These are phyloP conservation scores for Latrodectus elegans DNA, from an alignment of 2,888 invertebrate species.

Conservation along the genomic window DNA sequence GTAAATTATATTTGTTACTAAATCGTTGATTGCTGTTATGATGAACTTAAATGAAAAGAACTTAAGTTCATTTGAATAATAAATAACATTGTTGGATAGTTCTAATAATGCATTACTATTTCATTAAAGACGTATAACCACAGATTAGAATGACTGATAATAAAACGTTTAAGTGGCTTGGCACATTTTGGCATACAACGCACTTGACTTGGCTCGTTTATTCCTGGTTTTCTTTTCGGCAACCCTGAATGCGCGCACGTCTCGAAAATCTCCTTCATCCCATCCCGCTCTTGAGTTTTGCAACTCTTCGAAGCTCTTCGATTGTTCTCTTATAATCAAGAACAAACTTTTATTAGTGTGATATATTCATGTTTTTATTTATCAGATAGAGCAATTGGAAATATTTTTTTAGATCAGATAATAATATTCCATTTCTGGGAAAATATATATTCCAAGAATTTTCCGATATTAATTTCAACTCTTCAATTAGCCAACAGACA, in stretches of 20 bases:
- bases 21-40: too few species aligned
- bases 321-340: constrained; percentile 25
- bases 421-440: neutral
- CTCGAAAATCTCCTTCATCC: constrained; percentile 48
- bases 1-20: too few species aligned
- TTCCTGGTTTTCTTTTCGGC: constrained; percentile 50
- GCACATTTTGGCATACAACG: neutral
- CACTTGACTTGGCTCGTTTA: constrained; percentile 21
- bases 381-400: neutral
- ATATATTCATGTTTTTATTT: neutral
- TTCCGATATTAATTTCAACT: neutral
- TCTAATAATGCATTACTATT: too few species aligned
- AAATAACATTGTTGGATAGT: too few species aligned
- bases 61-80: too few species aligned
- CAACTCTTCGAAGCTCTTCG: constrained; percentile 44
- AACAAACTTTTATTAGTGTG: neutral
- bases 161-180: neutral
- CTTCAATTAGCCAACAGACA: neutral
- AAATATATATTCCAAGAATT: constrained; percentile 8
- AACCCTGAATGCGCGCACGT: constrained; percentile 43
- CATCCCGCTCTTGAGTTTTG: constrained; percentile 51
- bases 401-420: neutral
- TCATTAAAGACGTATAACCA: too few species aligned
- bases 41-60: too few species aligned
- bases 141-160: too few species aligned